A percentile compares a stretch with the other conserved stretches of the same genome.
Conservation (phyloP, 2,797 vertebrate genomes). For the Balearica regulorum region DNA sequence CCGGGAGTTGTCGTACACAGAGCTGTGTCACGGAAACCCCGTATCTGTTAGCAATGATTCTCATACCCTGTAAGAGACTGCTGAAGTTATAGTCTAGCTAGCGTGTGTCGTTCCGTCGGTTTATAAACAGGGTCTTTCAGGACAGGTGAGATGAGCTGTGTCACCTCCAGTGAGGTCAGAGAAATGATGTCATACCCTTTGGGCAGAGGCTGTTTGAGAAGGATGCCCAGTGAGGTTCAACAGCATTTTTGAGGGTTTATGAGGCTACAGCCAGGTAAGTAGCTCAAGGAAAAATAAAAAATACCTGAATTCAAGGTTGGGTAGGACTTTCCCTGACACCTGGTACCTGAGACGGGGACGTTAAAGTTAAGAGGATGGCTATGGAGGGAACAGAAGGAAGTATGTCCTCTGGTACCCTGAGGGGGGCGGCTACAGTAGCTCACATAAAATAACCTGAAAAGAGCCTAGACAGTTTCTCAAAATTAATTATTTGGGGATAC, state of each 20-base stretch:
- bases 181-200: background rate
- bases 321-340: background rate
- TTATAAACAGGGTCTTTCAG: background rate
- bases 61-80: background rate
- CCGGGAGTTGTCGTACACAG: background rate
- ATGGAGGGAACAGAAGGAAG: background rate
- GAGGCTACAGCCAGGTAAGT: background rate
- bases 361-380: background rate
- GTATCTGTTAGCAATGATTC: background rate
- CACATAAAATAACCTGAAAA: background rate
- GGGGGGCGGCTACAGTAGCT: background rate
- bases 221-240: background rate
- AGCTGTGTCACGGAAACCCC: background rate
- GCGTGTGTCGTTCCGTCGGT: rapidly evolving
- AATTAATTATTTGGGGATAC: background rate
- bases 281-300: background rate
- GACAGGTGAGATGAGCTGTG: background rate
- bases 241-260: background rate
- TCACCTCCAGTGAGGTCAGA: background rate
- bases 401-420: background rate
- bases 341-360: background rate
- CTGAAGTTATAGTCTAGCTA: background rate
- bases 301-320: background rate
- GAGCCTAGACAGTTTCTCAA: background rate
- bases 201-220: background rate